A percentile compares a stretch with the other conserved stretches of the same genome.
Conservation (phyloP, 2,888 invertebrate species). For the Tetragonisca angustula region DNA sequence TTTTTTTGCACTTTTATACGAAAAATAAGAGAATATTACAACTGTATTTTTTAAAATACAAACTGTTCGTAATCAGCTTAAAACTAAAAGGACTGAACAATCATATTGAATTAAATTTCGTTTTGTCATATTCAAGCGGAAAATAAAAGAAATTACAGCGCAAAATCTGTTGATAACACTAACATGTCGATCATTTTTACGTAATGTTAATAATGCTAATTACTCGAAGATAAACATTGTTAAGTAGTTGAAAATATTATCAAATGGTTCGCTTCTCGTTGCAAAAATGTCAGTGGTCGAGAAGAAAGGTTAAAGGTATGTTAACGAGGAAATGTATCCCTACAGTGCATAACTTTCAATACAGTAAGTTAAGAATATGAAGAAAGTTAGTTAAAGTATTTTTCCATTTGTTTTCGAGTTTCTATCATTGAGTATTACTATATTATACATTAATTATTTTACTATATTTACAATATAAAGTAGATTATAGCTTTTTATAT, state of each 20-base stretch:
- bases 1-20: too few relatives aligned
- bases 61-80: too few relatives aligned
- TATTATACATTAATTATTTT: background rate
- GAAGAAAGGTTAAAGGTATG: slow-evolving; percentile 48
- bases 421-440: background rate
- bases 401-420: background rate
- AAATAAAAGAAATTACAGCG: background rate
- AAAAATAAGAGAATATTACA: too few relatives aligned
- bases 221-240: background rate
- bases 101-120: background rate
- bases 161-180: background rate
- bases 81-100: background rate
- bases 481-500: background rate
- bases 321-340: background rate
- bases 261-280: background rate
- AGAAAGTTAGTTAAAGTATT: background rate
- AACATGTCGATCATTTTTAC: background rate
- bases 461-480: background rate
- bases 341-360: background rate
- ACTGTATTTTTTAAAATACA: too few relatives aligned
- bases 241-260: slow-evolving; percentile 19
- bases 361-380: background rate
- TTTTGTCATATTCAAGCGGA: background rate
- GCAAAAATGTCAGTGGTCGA: slow-evolving; percentile 48
- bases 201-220: background rate